Base-by-base conservation (phyloP, 2,888 invertebrate species). In the Euzetes globulus region DNA sequence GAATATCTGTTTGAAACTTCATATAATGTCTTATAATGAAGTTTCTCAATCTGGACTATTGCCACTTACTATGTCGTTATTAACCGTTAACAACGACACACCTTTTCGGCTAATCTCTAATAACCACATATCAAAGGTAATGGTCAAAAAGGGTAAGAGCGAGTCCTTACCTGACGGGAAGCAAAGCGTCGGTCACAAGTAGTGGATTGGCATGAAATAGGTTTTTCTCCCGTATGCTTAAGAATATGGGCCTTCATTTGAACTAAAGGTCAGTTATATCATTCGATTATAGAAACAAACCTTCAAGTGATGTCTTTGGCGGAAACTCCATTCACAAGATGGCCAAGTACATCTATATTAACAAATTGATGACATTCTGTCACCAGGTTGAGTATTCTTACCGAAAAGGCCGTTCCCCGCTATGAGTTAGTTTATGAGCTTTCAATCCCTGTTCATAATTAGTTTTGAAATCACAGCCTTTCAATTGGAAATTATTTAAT, bases 171-270 rank as follows among this genome's bases (percentile, higher is more conserved):
- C 63, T 70, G 70, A 37, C 70, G 41, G 13, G 41, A 41, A 6
- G 41, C 17, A 47, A 70, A 70, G 6, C 70, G 17, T 41, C 47
- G 70, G 15, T 70, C 70, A 47, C 70, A 70, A 25, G 11, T 19
- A 9, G 19, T n/a, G n/a, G n/a, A 41, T 7, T 47, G 33, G n/a
- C 63, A 63, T 2, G 13, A 9, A 6, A 63, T 15, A 11, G 63
- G 63, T 33, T 27, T 29, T n/a, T 63, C 63, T 33, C 63, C 58
- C 27, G 63, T 63, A 37, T 63, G 63, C 37, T 63, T 63, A 37
- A 63, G 63, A 13, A 33, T 63, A 33, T 63, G 63, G 6, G 63
- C 37, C 33, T 63, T 33, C 1, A 33, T 27, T 15, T 63, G 63
- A 41, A 11, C 5, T 13, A 41, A 13, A 11, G 11, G 11, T 41